Evolutionary conservation across 2,113 vertebrate genomes (phyloP).

Genomic region (Sinocyclocheilus anophthalmus): DNA sequence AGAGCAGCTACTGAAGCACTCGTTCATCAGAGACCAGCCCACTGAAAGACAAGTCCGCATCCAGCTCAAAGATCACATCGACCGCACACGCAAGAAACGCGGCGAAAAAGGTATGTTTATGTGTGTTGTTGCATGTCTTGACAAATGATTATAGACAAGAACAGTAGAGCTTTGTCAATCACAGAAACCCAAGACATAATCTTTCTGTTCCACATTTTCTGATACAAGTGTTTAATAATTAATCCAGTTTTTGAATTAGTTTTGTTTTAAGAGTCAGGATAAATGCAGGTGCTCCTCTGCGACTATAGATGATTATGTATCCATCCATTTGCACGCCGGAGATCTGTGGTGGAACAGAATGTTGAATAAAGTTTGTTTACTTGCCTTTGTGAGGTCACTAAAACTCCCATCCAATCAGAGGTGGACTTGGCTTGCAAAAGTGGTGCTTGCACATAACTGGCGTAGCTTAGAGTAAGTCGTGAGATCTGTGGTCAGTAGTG

Average conservation of each 20-base stretch:
- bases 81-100: slow-evolving; percentile 88
- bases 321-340: not conserved
- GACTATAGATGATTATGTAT: not conserved
- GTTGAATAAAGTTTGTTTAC: not conserved
- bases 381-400: not conserved
- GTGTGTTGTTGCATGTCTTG: not conserved
- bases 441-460: not conserved
- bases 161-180: not conserved
- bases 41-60: slow-evolving; percentile 92
- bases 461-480: not conserved
- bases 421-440: not conserved
- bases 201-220: not conserved
- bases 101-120: slow-evolving; percentile 84
- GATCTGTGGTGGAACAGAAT: not conserved
- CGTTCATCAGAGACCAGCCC: slow-evolving; percentile 92
- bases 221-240: not conserved
- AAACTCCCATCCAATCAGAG: slow-evolving; percentile 9
- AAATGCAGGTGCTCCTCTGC: not conserved
- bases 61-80: slow-evolving; percentile 93
- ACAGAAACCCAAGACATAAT: not conserved
- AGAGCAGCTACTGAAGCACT: slow-evolving; percentile 89
- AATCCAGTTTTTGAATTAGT: not conserved
- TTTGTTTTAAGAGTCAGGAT: slow-evolving; percentile 1
- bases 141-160: not conserved
- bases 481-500: not conserved